phyloP scores from a whole-genome alignment of 2,797 vertebrate species.

The Antrozous pallidus region DNA sequence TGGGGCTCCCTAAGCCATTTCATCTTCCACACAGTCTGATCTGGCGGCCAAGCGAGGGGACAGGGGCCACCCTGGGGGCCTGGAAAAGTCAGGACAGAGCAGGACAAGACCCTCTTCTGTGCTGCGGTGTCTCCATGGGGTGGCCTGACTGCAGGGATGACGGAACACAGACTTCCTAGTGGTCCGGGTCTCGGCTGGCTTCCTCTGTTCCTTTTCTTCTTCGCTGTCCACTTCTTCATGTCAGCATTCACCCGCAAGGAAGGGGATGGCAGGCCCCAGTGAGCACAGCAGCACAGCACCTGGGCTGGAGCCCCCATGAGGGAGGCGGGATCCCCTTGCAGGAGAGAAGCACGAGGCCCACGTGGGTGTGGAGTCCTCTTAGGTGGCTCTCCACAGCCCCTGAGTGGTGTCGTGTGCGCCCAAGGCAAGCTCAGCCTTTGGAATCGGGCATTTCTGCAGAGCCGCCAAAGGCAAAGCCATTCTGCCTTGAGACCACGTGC shows the following conservation, averaged over 20 bases:
- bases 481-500: not conserved
- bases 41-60: not conserved
- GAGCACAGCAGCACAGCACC: accelerated
- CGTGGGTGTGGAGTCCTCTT: accelerated
- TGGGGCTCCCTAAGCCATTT: accelerated
- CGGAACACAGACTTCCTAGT: not conserved
- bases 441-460: not conserved
- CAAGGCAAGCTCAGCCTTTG: not conserved
- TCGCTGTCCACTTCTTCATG: not conserved
- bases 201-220: not conserved
- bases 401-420: too few relatives aligned
- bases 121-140: accelerated
- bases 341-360: not conserved
- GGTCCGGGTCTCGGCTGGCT: accelerated
- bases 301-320: not conserved
- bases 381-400: not conserved
- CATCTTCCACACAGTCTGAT: not conserved
- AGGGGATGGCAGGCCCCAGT: not conserved
- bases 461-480: not conserved
- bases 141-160: not conserved
- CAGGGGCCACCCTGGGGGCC: not conserved
- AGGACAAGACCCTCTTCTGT: not conserved
- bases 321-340: not conserved
- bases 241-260: accelerated
- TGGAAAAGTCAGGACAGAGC: not conserved